Base-by-base conservation (phyloP, 2,888 invertebrate genomes). In the Drosophila hawaiiensis region DNA sequence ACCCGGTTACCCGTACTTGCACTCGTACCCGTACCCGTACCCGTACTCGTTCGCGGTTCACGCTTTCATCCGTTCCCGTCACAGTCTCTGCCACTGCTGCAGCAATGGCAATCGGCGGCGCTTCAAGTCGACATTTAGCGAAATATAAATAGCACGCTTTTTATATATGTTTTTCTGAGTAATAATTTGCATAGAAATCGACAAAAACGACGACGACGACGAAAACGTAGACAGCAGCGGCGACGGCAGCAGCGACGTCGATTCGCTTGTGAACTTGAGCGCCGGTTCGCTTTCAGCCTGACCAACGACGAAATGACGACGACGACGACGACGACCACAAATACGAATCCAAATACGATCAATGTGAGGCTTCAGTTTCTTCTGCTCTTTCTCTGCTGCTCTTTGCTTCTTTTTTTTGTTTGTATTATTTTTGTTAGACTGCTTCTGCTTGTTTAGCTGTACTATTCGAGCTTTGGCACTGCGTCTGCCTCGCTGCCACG, bases 121-220 rank as follows among this genome's bases (percentile, higher is more conserved):
- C 83, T 84, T 79, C 73, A 78, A 82, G 84, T 82, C 85, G 88
- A 87, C 85, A 89, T 86, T 86, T 84, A 84, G 88, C 88, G 75
- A 82, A 84, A 89, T 84, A 85, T 82, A 86, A 89, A 85, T 89
- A 85, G 88, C 84, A 89, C 85, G 79, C 85, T 86, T 84, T 89
- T 84, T 87, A 86, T 86, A 77, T 79, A 67, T 80, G 64, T 66
- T 62, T 78, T 83, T 86, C 89, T 82, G 83, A 84, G 84, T 80
- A 89, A 86, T 87, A 84, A 89, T 86, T 85, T 85, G 88, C 85
- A 85, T 85, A 87, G 89, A 85, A 85, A 89, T 87, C 89, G 84
- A 72, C 87, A 49, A 47, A 76, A 64, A 56, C 72, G 29, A 29
- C 29, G 68, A 31, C 68, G 59, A 50, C 64, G 10, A n/a, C 52